Conservation (phyloP, 2,888 invertebrate species). For the Uropetala carovei region DNA sequence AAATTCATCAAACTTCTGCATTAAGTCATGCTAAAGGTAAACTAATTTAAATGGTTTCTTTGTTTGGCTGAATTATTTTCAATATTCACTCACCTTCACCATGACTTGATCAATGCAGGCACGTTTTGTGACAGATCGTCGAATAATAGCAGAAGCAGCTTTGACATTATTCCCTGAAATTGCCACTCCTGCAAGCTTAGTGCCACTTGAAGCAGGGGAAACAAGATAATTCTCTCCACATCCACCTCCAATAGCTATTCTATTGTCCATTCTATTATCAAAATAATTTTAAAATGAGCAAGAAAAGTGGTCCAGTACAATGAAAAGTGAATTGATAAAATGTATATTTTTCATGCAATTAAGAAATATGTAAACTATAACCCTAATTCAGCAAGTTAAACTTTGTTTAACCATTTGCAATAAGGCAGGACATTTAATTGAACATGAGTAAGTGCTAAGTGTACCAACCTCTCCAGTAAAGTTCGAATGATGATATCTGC, state of each 20-base stretch:
- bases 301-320: too few species aligned
- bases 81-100: background rate
- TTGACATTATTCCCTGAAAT: conserved; percentile 9
- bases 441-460: too few species aligned
- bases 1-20: too few species aligned
- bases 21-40: too few species aligned
- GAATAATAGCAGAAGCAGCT: conserved; percentile 36
- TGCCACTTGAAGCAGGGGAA: background rate
- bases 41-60: too few species aligned
- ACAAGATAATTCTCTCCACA: conserved; percentile 21
- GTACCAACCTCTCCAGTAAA: conserved; percentile 14
- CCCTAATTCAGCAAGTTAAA: too few species aligned
- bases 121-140: conserved; percentile 5
- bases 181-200: background rate
- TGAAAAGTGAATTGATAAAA: too few species aligned
- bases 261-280: background rate
- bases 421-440: too few species aligned
- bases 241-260: conserved; percentile 54
- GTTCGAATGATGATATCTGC: conserved; percentile 25
- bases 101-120: conserved; percentile 17
- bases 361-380: too few species aligned
- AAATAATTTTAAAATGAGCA: background rate
- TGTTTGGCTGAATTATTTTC: too few species aligned
- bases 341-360: too few species aligned
- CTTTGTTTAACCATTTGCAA: too few species aligned